phyloP scores from a whole-genome alignment of 2,113 vertebrate genomes.

The Phalacrocorax carbo region DNA sequence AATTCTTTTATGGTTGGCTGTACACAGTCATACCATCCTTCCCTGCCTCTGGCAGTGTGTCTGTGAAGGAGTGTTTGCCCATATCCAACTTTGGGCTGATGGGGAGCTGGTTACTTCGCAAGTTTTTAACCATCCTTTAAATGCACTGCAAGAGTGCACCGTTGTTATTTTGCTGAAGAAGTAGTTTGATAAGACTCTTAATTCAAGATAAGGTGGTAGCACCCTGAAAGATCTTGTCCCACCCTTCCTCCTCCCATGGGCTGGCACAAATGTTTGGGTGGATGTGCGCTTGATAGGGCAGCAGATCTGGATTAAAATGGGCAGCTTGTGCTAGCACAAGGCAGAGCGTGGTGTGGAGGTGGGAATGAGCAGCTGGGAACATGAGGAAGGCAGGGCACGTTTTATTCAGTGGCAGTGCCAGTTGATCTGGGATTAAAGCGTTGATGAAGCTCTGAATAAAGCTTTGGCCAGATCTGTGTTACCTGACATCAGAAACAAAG shows the following conservation, averaged over 20 bases:
- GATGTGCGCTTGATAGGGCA: neutral
- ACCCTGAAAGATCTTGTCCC: neutral
- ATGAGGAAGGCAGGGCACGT: neutral
- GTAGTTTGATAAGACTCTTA: neutral
- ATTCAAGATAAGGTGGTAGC: neutral
- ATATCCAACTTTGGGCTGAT: neutral
- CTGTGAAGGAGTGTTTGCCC: neutral
- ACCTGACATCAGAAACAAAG: neutral
- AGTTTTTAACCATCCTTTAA: neutral
- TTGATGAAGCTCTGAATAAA: neutral
- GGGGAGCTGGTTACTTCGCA: neutral
- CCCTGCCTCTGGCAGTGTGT: rapidly evolving
- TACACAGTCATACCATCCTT: neutral
- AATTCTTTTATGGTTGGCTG: neutral
- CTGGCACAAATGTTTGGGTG: neutral
- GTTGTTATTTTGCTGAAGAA: neutral
- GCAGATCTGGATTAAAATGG: neutral
- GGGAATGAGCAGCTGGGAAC: neutral
- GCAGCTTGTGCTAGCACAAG: neutral
- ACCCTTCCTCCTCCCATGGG: neutral
- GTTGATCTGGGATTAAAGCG: neutral
- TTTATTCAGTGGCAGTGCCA: neutral
- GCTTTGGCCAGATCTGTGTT: neutral
- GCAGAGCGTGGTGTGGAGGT: neutral
- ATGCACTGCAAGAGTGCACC: neutral